Evolutionary conservation across 1,140 invertebrate species (phyloP), one percentile per base, ranked within the genome.

Genomic region (Kradibia gibbosae): DNA sequence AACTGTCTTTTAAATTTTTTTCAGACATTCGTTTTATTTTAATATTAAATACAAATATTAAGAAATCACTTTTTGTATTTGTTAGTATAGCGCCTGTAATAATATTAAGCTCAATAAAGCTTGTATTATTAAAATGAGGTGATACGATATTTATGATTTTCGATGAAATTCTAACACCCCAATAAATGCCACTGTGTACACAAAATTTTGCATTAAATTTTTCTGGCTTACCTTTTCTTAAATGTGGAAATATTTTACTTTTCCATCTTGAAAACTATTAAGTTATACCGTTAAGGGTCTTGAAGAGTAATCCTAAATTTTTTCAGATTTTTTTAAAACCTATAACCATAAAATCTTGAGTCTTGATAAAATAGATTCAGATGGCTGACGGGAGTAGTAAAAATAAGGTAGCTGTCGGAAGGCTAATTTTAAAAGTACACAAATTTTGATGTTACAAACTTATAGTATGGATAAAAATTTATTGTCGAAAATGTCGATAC

Each of bases 371-470:
- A 67, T 67, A 20, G 36, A 67, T 67, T 67, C 62, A 28, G 62
- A 67, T 67, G 62, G 62, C 62, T 67, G 62, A 67, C 34, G 36
- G 15, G 39, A 67, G 62, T 36, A 67, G 62, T 67, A 67, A 67
- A 67, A 67, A 39, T 67, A 67, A 67, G 62, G 62, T 67, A 39
- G 62, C 62, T 67, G 62, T 39, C 62, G 62, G 62, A 39, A 67
- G 62, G 36, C 62, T 67, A 67, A 67, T 67, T 67, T 67, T 67
- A 67, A 67, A 67, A 39, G 62, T 67, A 67, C 62, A 67, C 34
- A 67, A n/a, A 67, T 67, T 67, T 67, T n/a, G 20, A 67, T 67
- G 34, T 67, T 39, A 67, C 34, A 39, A 67, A 67, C 62, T 67
- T 67, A 67, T 67, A 67, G 62, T 36, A 15, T n/a, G 36, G 34